Evolutionary conservation across 2,113 vertebrate species (phyloP).

Genomic region (Geothlypis trichas): DNA sequence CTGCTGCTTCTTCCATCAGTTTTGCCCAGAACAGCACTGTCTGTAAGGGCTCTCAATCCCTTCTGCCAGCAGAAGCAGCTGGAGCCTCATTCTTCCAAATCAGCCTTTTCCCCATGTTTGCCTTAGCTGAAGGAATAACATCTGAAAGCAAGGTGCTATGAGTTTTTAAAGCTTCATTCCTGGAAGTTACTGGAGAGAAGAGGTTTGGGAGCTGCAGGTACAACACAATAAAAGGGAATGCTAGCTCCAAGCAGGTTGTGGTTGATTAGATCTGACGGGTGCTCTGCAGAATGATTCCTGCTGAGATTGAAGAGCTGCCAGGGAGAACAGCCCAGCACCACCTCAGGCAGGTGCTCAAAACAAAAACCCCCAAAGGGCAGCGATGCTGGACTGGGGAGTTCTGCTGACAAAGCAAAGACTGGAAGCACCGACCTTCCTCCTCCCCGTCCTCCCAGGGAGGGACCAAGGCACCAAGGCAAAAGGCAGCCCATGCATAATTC

Average conservation of each 20-base stretch:
- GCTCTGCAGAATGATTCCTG: not conserved
- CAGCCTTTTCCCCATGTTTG: not conserved
- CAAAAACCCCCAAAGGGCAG: not conserved
- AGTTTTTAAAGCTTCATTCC: not conserved
- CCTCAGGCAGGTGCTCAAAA: not conserved
- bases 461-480: not conserved
- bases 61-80: not conserved
- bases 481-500: accelerated
- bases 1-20: not conserved
- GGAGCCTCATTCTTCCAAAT: not conserved
- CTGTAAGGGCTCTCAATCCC: not conserved
- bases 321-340: not conserved
- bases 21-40: not conserved
- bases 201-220: not conserved
- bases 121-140: not conserved
- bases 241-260: not conserved
- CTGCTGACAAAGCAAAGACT: not conserved
- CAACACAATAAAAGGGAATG: not conserved
- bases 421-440: not conserved
- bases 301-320: not conserved
- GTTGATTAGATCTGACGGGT: not conserved
- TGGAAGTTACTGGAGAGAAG: not conserved
- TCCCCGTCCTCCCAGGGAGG: not conserved
- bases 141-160: not conserved
- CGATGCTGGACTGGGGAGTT: not conserved